Conservation (phyloP, 1,140 invertebrate species). For the Drosophila azteca region DNA sequence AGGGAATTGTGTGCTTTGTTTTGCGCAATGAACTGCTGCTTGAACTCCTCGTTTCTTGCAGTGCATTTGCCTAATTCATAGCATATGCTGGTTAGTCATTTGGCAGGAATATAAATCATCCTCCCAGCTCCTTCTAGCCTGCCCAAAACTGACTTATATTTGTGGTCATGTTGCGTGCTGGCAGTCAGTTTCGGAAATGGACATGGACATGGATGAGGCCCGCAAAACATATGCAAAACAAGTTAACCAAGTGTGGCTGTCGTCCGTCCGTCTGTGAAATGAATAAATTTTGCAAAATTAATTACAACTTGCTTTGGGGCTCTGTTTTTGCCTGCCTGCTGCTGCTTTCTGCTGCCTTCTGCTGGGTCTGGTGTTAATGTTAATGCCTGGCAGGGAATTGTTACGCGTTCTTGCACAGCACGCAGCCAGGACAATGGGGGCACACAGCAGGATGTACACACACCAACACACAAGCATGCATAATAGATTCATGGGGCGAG, state of each 20-base stretch:
- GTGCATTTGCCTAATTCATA: conserved; percentile 21
- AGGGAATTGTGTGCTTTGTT: too few relatives aligned
- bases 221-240: conserved; percentile 56
- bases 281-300: conserved; percentile 77
- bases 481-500: conserved; percentile 9
- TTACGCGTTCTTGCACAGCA: conserved; percentile 43
- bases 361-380: conserved; percentile 23
- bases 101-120: conserved; percentile 37
- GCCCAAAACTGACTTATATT: conserved; percentile 23
- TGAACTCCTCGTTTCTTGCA: neutral
- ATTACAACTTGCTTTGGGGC: conserved; percentile 57
- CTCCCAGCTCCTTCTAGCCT: neutral
- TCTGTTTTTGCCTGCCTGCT: neutral
- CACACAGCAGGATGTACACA: conserved; percentile 41
- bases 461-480: neutral
- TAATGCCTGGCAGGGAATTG: conserved; percentile 27
- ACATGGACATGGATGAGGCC: conserved; percentile 16
- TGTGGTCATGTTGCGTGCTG: conserved; percentile 53
- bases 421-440: conserved; percentile 47
- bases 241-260: conserved; percentile 58
- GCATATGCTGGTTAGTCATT: conserved; percentile 30
- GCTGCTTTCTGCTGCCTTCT: neutral
- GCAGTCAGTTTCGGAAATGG: conserved; percentile 16
- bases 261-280: conserved; percentile 43
- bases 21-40: too few relatives aligned